These are phyloP conservation scores for Acanthurus tractus DNA, from an alignment of 2,797 vertebrate species.

Conservation along the genomic window DNA sequence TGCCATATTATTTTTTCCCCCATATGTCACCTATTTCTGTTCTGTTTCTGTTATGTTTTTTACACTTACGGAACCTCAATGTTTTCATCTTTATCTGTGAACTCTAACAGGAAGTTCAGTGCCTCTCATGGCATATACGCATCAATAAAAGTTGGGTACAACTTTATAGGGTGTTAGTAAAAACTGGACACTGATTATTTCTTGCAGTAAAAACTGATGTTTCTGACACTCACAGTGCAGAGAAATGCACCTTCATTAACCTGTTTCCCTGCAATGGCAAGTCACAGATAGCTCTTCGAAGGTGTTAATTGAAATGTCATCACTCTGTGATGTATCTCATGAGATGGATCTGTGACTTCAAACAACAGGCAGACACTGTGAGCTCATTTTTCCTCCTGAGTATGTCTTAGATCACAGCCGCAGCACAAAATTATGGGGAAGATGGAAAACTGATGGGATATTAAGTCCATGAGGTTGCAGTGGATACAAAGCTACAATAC, in stretches of 20 bases:
- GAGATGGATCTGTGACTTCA: constrained; percentile 23
- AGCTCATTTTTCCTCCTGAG: constrained; percentile 22
- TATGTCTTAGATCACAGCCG: constrained; percentile 3
- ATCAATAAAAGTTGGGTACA: not conserved
- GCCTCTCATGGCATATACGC: not conserved
- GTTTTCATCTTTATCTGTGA: not conserved
- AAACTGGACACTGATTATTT: constrained; percentile 16
- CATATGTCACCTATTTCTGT: constrained; percentile 9
- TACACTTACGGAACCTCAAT: not conserved
- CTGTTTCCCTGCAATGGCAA: constrained; percentile 25
- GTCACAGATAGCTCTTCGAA: constrained; percentile 38
- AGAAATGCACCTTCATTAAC: constrained; percentile 18
- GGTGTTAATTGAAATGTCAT: constrained; percentile 78
- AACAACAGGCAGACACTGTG: constrained; percentile 13
- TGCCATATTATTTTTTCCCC: not conserved
- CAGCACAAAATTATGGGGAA: constrained; percentile 4
- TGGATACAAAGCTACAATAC: no score
- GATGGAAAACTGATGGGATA: not conserved
- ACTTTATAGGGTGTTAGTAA: constrained; percentile 11
- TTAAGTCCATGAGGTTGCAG: no score
- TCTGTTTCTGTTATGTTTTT: not conserved
- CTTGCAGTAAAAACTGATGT: not conserved
- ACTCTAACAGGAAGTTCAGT: not conserved
- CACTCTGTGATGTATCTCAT: constrained; percentile 47
- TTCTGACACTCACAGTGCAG: not conserved